phyloP scores from a whole-genome alignment of 2,888 invertebrate genomes.

The Agriopis aurantiaria region DNA sequence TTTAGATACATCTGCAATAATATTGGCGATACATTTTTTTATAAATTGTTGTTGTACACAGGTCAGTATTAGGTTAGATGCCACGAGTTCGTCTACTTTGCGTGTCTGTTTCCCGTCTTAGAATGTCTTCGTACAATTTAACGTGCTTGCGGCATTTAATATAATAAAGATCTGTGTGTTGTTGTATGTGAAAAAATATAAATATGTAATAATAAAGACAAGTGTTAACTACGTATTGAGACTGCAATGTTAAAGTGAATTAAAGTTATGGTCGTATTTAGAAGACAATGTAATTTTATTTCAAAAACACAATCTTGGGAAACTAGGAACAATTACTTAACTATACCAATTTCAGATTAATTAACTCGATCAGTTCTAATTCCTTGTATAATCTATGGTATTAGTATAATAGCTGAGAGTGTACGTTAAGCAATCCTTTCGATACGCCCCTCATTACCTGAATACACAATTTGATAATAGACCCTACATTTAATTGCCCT shows the following conservation, averaged over 20 bases:
- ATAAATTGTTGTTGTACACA: neutral
- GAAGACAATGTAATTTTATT: neutral
- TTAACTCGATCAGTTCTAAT: neutral
- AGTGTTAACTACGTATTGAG: conserved; percentile 28
- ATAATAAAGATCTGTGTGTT: too few relatives aligned
- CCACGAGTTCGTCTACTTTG: too few relatives aligned
- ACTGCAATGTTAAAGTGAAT: conserved; percentile 29
- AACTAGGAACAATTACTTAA: neutral
- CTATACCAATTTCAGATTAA: conserved; percentile 7
- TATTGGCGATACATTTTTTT: neutral
- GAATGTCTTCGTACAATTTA: too few relatives aligned
- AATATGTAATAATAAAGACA: conserved; percentile 7
- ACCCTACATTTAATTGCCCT: neutral
- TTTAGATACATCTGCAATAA: neutral
- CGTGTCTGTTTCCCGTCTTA: too few relatives aligned
- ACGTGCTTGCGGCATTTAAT: too few relatives aligned
- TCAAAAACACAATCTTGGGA: neutral
- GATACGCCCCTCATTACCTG: conserved; percentile 14
- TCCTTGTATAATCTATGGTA: neutral
- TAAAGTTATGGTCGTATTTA: conserved; percentile 25
- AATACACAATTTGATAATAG: conserved; percentile 11
- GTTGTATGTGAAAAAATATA: conserved; percentile 2
- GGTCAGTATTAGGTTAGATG: too few relatives aligned
- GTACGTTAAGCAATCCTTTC: conserved; percentile 23
- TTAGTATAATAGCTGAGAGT: conserved; percentile 7